A percentile compares a stretch with the other conserved stretches of the same genome.
These are phyloP conservation scores for Dicrurus megarhynchus DNA, from an alignment of 2,113 vertebrate species.

Conservation along the genomic window DNA sequence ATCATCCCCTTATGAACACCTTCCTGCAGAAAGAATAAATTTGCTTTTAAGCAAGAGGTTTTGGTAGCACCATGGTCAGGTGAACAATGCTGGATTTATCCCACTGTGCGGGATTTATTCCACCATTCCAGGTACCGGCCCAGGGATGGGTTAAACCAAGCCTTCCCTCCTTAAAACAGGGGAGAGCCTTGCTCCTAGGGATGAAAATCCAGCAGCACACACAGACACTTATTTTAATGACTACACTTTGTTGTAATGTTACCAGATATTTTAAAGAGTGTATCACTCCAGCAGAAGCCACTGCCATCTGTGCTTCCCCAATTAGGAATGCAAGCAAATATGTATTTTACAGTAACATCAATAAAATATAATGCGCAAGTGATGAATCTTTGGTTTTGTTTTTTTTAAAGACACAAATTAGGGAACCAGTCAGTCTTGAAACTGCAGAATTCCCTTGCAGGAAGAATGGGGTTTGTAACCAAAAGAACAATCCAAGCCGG, in stretches of 20 bases:
- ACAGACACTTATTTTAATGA: conserved; percentile 50
- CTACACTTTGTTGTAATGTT: conserved; percentile 36
- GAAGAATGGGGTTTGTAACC: neutral
- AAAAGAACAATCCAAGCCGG: conserved; percentile 1
- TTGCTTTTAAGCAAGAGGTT: rapidly evolving
- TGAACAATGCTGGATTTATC: rapidly evolving
- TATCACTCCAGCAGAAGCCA: conserved; percentile 53
- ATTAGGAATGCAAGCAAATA: conserved; percentile 73
- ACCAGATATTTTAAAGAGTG: conserved; percentile 61
- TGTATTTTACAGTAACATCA: conserved; percentile 73
- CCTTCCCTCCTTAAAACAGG: neutral
- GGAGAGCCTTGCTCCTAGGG: neutral
- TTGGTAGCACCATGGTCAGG: rapidly evolving
- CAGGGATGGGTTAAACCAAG: neutral
- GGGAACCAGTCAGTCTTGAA: conserved; percentile 16
- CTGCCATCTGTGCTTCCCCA: conserved; percentile 72
- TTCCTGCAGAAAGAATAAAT: neutral
- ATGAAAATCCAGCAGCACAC: neutral
- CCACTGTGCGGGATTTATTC: rapidly evolving
- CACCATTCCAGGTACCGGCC: neutral
- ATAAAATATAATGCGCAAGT: conserved; percentile 36
- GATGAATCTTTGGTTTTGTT: neutral
- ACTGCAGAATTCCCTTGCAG: conserved; percentile 26
- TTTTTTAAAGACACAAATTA: conserved; percentile 37
- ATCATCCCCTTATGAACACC: neutral